Percentiles rank a stretch among this genome's conserved stretches.
phyloP scores from a whole-genome alignment of 2,113 vertebrate genomes.

The Alosa alosa region DNA sequence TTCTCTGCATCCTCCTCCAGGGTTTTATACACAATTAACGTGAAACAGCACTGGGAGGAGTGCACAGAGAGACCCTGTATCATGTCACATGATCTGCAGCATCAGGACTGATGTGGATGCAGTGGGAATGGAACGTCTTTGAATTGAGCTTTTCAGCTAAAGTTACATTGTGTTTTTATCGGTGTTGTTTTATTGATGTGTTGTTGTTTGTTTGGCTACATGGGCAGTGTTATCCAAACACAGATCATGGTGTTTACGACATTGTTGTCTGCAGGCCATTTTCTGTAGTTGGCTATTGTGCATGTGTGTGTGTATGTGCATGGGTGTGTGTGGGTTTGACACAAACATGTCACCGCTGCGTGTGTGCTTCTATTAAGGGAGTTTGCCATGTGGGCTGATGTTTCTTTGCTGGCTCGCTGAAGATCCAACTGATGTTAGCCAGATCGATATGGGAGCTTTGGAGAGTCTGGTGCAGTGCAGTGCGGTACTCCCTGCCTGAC shows the following conservation, averaged over 20 bases:
- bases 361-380: neutral
- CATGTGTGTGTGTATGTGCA: neutral
- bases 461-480: neutral
- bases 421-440: neutral
- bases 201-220: too few relatives aligned
- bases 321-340: neutral
- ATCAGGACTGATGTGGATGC: neutral
- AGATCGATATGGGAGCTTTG: neutral
- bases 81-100: neutral
- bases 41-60: neutral
- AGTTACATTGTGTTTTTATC: neutral
- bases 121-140: too few relatives aligned
- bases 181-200: neutral
- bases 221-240: neutral
- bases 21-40: neutral
- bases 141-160: too few relatives aligned
- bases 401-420: neutral
- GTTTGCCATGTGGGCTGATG: neutral
- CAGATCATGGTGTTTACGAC: neutral
- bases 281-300: neutral
- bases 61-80: neutral
- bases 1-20: neutral
- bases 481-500: neutral
- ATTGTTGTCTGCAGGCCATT: neutral
- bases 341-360: neutral